phyloP scores from a whole-genome alignment of 2,888 invertebrate species.

The Cerastis leucographa region DNA sequence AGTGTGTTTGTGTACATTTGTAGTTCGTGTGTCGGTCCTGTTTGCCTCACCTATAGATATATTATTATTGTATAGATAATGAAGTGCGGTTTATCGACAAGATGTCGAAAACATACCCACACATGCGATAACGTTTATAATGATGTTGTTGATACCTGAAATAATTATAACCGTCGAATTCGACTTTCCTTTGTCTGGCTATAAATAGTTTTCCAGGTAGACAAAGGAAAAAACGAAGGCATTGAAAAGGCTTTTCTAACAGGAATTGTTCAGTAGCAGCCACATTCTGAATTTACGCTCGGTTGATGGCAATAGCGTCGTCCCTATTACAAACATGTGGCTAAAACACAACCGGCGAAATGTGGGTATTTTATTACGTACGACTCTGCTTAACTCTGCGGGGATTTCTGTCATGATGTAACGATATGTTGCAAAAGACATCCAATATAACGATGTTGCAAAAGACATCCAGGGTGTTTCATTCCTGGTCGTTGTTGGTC shows the following conservation, averaged over 20 bases:
- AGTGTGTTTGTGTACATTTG: constrained; percentile 11
- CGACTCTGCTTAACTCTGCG: background rate
- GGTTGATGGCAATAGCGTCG: background rate
- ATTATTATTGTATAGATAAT: constrained; percentile 46
- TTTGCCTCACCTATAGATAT: constrained; percentile 27
- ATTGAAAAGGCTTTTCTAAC: background rate
- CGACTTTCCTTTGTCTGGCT: constrained; percentile 15
- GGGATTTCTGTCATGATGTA: background rate
- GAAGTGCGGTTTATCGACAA: constrained; percentile 41
- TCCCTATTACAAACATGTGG: background rate
- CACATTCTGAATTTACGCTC: background rate
- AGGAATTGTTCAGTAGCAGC: background rate
- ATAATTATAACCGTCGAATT: constrained; percentile 6
- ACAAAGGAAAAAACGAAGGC: background rate
- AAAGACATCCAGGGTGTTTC: background rate
- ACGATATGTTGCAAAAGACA: background rate
- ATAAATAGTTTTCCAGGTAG: background rate
- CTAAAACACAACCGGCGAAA: background rate
- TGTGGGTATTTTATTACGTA: background rate
- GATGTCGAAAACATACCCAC: constrained; percentile 35
- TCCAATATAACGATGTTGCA: too few relatives aligned
- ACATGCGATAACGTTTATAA: constrained; percentile 46
- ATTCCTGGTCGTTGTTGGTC: background rate
- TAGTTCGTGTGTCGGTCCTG: constrained; percentile 7
- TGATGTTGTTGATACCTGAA: constrained; percentile 39